Base-by-base conservation (phyloP, 2,797 vertebrate species). In the Picus viridis region DNA sequence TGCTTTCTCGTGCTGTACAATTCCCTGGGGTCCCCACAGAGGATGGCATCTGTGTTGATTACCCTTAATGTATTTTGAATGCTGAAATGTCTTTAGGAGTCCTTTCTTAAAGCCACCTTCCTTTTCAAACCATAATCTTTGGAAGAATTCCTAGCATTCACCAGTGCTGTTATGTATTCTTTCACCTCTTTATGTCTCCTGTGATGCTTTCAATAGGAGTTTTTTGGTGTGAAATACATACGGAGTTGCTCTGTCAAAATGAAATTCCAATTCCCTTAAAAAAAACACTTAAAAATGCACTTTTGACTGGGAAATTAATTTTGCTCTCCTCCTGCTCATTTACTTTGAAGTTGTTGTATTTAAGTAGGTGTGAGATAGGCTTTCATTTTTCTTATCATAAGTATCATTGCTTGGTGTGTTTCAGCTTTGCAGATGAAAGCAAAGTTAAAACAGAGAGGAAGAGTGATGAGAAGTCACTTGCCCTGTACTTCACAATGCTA, bases 21-120 rank as follows among this genome's bases (percentile, higher is more conserved):
- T 34, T 92, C 86, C 68, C 72, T 59, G 0, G 0, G 26, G 63
- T 81, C 56, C 20, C 65, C 87, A 81, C 75, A 43, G 58, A 43
- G 22, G 39, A 59, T 83, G 56, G 32, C 23, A 20, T 80, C 4
- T 80, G 51, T 58, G 36, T 74, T 85, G 56, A 71, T 79, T 82
- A 75, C 53, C 41, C 84, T 81, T 71, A 59, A 91, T n/a, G 36
- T 75, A 47, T 89, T 94, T 83, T 87, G 13, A 56, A 59, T 83
- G n/a, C 57, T 70, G 47, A 88, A 83, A 63, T 86, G 45, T 68
- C 53, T 88, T 88, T 59, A 39, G 83, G 73, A 87, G 18, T 82
- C 58, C 70, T 89, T 88, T 64, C 80, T 93, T 91, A 88, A 86
- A 84, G 47, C 39, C 17, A 56, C 23, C 67, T 87, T 92, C 10